Evolutionary conservation across 2,888 invertebrate genomes (phyloP), one percentile per base, ranked within the genome.

Genomic region (Oscheius sp.): DNA sequence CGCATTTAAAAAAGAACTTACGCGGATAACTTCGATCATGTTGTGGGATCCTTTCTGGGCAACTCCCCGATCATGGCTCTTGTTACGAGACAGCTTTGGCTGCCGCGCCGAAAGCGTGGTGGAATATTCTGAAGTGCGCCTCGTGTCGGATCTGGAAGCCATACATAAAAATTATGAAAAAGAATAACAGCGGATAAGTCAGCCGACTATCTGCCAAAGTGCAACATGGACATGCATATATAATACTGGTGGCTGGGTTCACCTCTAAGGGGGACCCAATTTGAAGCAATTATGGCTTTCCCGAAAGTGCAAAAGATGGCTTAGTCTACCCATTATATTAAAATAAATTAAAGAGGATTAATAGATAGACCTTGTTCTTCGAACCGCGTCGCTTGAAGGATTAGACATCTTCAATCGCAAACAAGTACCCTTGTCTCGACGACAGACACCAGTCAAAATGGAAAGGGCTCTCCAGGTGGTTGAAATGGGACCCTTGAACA

Each of bases 1-100:
- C 35, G 35, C 9, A 35, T 35, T 35, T 9, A 35, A 35, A 35
- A 3, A 35, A 35, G 35, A 21, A 72, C 72, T 45, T 43, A 72
- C 72, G 46, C 58, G 18, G 53, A 72, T 72, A 21, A 56, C 72
- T 43, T 72, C 72, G 18, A 72, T 66, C 72, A 72, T 72, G 46
- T 64, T 55, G 43, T 64, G 53, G 23, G 55, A 58, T 52, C 66
- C 66, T 49, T 66, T 66, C 1, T 23, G 35, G 52, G 66, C 52
- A 18, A 52, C 29, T 21, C 66, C 66, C 2, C 64, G 64, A 41
- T 72, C 72, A 52, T 41, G 41, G 43, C 64, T 66, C 49, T 72
- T 72, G 56, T 72, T 53, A n/a, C 72, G 64, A 35, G 64, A 64
- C 64, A 66, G 72, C 45, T 52, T 49, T n/a, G 64, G 49, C 58